A percentile compares a stretch with the other conserved stretches of the same genome.
Conservation (phyloP, 2,797 vertebrate genomes). For the Acanthopagrus latus region DNA sequence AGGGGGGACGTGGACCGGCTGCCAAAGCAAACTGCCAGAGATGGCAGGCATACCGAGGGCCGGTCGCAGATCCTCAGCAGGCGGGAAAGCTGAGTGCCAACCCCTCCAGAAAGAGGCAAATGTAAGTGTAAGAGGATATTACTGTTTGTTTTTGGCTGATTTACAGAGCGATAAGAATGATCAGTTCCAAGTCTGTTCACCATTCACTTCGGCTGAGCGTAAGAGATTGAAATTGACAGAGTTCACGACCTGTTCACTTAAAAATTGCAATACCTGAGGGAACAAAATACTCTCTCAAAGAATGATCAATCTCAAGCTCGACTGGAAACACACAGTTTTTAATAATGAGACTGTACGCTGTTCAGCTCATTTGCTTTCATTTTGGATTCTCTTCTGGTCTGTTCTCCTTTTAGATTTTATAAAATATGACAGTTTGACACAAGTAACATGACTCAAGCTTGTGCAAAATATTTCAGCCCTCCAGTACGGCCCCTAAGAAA, state of each 20-base stretch:
- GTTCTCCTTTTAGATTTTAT: constrained; percentile 2
- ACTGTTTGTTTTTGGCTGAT: constrained; percentile 61
- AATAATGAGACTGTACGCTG: neutral
- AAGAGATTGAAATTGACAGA: constrained; percentile 45
- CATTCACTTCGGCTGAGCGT: constrained; percentile 18
- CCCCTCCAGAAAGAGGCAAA: constrained; percentile 52
- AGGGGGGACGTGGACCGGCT: constrained; percentile 29
- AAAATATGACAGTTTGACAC: constrained; percentile 27
- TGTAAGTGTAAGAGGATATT: constrained; percentile 56
- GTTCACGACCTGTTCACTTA: constrained; percentile 49
- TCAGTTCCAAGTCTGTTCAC: constrained; percentile 43
- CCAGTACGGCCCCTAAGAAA: neutral
- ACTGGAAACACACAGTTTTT: neutral
- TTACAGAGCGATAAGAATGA: constrained; percentile 56
- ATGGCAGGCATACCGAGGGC: constrained; percentile 59
- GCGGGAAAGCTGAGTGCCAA: constrained; percentile 38
- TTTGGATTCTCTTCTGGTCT: constrained; percentile 3
- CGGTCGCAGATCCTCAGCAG: constrained; percentile 32
- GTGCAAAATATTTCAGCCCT: constrained; percentile 36
- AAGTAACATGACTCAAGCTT: constrained; percentile 29
- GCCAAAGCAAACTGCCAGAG: constrained; percentile 66
- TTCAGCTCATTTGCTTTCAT: constrained; percentile 24
- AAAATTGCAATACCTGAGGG: constrained; percentile 46
- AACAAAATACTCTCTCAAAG: constrained; percentile 11
- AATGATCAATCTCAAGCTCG: constrained; percentile 25